Conservation (phyloP, 2,113 vertebrate species). For the Ochotona curzoniae region DNA sequence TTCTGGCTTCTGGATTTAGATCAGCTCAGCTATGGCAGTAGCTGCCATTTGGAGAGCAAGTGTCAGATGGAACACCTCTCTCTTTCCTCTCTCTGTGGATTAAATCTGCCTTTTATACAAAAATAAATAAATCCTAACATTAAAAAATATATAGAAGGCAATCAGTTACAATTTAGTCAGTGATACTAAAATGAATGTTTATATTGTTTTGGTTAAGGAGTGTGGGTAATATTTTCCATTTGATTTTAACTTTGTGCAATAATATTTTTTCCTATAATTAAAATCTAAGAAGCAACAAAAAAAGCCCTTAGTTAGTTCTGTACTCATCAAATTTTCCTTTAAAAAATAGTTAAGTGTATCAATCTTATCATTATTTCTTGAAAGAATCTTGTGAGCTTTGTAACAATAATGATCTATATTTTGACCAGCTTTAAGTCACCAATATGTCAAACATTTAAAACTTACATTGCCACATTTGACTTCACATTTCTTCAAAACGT, state of each 20-base stretch:
- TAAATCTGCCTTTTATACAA: too few relatives aligned
- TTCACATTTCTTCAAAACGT: not conserved
- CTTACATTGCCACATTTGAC: not conserved
- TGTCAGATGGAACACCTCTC: too few relatives aligned
- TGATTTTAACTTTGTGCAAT: not conserved
- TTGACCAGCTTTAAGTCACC: not conserved
- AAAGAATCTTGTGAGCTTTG: not conserved
- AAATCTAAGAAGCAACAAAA: not conserved
- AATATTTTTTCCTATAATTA: not conserved
- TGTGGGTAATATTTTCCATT: not conserved
- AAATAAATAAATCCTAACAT: too few relatives aligned
- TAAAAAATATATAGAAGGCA: too few relatives aligned
- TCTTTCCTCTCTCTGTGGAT: too few relatives aligned
- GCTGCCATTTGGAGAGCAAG: too few relatives aligned
- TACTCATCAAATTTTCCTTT: not conserved
- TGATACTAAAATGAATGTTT: not conserved
- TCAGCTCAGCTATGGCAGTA: too few relatives aligned
- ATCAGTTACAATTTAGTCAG: not conserved
- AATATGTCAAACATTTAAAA: not conserved
- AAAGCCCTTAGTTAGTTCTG: not conserved
- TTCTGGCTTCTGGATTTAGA: too few relatives aligned
- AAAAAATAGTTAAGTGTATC: not conserved
- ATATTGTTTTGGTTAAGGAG: not conserved
- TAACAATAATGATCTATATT: accelerated
- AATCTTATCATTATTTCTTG: not conserved